Conservation (phyloP, 2,113 vertebrate species). For the Puma concolor region DNA sequence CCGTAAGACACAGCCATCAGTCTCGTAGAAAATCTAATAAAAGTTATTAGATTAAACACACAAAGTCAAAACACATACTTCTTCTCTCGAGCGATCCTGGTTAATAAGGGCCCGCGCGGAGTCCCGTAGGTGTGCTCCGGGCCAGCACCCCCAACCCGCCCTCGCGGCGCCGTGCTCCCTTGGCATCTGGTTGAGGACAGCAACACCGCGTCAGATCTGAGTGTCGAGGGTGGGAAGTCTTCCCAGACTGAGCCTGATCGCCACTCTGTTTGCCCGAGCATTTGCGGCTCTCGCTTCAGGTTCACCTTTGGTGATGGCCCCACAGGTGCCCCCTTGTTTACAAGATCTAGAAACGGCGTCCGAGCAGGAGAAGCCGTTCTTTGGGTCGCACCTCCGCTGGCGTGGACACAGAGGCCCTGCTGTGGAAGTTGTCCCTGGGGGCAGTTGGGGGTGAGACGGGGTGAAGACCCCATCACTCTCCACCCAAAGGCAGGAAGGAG, state of each 20-base stretch:
- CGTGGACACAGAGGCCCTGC: fast-evolving
- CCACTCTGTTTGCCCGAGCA: not conserved
- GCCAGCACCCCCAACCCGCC: not conserved
- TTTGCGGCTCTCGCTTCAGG: not conserved
- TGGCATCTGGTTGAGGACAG: fast-evolving
- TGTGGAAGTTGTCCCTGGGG: fast-evolving
- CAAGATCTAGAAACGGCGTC: fast-evolving
- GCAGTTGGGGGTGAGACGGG: not conserved
- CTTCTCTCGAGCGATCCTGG: not conserved
- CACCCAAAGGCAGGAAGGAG: not conserved
- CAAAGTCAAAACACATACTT: constrained; percentile 17
- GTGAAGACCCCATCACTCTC: not conserved
- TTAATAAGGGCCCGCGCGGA: not conserved
- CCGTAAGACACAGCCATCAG: constrained; percentile 1
- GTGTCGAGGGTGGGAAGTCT: not conserved
- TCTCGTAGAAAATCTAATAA: constrained; percentile 65
- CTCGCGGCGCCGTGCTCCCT: fast-evolving
- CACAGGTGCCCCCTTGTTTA: not conserved
- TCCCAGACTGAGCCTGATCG: not conserved
- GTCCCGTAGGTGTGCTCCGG: fast-evolving
- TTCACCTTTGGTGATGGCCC: not conserved
- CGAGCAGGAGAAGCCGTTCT: not conserved
- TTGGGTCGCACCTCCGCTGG: fast-evolving
- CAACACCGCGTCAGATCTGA: not conserved
- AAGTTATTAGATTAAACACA: constrained; percentile 17